Conservation (phyloP, 2,888 invertebrate genomes). For the Tipula unca region DNA sequence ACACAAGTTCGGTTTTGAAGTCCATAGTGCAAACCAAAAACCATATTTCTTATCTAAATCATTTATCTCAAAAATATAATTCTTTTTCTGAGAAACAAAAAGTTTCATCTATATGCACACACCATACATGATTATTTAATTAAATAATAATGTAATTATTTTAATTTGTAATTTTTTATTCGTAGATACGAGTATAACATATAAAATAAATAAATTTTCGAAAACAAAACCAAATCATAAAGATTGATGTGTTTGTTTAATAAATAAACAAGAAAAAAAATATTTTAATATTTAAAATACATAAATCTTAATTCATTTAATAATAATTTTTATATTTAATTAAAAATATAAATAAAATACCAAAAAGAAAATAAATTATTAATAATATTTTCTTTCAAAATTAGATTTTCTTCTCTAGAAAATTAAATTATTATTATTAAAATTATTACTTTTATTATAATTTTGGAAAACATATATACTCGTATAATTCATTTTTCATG, state of each 20-base stretch:
- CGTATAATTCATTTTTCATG: constrained; percentile 1
- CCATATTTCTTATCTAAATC: no score
- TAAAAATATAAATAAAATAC: neutral
- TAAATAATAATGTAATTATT: neutral
- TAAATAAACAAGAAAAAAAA: neutral
- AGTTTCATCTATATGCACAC: neutral
- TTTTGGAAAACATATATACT: neutral
- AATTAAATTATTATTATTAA: neutral
- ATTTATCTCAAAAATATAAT: neutral
- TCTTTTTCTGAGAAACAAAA: neutral
- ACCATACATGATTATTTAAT: neutral
- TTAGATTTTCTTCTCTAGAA: neutral
- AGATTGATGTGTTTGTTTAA: constrained; percentile 8
- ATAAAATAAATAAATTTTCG: neutral
- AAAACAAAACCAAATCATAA: neutral
- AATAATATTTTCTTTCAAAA: neutral
- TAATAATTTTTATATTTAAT: neutral
- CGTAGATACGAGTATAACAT: no score
- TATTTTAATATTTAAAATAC: neutral
- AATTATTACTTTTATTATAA: neutral
- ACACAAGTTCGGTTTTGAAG: no score
- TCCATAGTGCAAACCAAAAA: no score
- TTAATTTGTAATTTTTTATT: neutral
- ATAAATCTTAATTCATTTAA: neutral
- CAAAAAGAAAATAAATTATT: neutral